Base-by-base conservation (phyloP, 2,797 vertebrate species). In the Centropyge bicolor region DNA sequence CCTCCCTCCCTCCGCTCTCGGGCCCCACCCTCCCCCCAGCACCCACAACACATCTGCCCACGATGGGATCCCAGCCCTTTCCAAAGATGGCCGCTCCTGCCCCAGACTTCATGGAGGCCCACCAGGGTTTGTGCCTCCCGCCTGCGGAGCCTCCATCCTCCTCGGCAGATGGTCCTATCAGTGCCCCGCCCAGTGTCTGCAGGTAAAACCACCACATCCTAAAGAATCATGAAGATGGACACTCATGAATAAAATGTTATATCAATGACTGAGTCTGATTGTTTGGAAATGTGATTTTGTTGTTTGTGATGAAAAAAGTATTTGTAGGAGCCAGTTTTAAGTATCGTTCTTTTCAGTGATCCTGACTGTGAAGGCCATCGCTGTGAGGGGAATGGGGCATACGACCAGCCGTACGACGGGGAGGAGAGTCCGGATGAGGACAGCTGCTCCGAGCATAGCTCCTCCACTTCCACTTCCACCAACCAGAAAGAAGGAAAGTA, bases 401-500 rank as follows among this genome's bases (percentile, higher is more conserved):
- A 97, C 0, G 97, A 98, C 16, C 98, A 96, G 89, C 95, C 96
- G 7, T 99, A 98, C 7, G 98, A 99, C 4, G 97, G 97, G 20
- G 98, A 98, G 67, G 98, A 99, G 88, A 99, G 97, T 80, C 98
- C 95, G 24, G 98, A 99, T 1, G 98, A 99, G 86, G 98, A 99
- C 86, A 99, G 98, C 94, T 99, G 98, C 92, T 99, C 98, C 0
- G 98, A 99, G 90, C 98, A 99, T 74, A 99, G 98, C 93, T 99
- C 98, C 60, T 98, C 97, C 92, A 99, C 98, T 77, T 99, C 98
- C 80, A 99, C 98, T 24, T 99, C 98, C 90, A 99, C 98, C 89
- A 99, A 97, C 88, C 98, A 99, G 95, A 99, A 98, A 85, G 98
- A 99, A 93, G 98, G 98, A 93, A 99, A 99, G 94, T 99, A 99